phyloP scores from a whole-genome alignment of 2,797 vertebrate genomes.

The Heteromormyrus szaboi region DNA sequence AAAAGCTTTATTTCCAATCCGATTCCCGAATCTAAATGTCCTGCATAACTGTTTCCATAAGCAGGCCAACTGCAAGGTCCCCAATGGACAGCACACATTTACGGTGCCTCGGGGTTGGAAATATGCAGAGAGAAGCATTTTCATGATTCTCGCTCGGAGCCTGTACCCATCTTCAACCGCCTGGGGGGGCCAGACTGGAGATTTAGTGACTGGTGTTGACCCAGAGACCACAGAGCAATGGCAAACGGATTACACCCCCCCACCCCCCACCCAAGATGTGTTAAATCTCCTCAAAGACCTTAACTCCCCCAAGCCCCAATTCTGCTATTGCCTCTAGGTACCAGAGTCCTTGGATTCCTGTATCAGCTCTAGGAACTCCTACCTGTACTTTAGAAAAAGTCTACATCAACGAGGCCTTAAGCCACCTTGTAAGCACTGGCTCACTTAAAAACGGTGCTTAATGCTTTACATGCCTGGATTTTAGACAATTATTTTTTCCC shows the following conservation, averaged over 20 bases:
- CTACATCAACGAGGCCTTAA: slow-evolving; percentile 21
- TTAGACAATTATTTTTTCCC: neutral
- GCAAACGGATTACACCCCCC: neutral
- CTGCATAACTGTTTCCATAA: neutral
- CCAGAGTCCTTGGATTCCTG: neutral
- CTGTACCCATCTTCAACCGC: neutral
- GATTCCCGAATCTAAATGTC: neutral
- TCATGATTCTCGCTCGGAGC: neutral
- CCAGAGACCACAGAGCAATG: neutral
- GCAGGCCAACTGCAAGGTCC: neutral
- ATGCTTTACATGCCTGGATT: slow-evolving; percentile 30
- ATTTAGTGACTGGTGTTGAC: neutral
- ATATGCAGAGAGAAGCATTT: neutral
- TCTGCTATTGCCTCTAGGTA: neutral
- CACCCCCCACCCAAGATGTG: neutral
- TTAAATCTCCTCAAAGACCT: slow-evolving; percentile 9
- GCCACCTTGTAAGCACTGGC: slow-evolving; percentile 33
- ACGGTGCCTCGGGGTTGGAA: neutral
- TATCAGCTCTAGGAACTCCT: neutral
- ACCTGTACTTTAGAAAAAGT: neutral
- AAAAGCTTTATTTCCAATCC: neutral
- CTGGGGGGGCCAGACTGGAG: neutral
- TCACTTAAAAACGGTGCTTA: slow-evolving; percentile 29
- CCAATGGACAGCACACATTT: neutral
- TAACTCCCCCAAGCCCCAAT: neutral